Conservation (phyloP, 1,140 invertebrate species). For the Drosophila sp. region DNA sequence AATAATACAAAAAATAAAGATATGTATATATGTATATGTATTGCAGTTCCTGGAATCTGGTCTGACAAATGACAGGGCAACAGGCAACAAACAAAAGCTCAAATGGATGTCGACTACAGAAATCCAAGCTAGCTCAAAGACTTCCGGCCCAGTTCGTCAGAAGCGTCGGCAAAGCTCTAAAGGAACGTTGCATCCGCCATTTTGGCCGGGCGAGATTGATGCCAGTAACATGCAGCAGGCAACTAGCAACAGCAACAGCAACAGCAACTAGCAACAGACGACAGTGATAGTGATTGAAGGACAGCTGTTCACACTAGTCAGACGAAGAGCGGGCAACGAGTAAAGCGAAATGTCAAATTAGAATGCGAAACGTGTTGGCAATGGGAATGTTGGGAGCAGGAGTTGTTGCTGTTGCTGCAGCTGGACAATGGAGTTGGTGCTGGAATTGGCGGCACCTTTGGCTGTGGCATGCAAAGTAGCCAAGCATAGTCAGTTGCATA, state of each 20-base stretch:
- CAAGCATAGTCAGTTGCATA: too few relatives aligned
- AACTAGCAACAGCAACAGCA: conserved; percentile 26
- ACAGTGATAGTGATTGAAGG: conserved; percentile 81
- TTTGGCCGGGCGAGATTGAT: conserved; percentile 71
- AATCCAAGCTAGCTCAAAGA: conserved; percentile 38
- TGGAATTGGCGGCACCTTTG: conserved; percentile 74
- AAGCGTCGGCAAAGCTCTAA: conserved; percentile 67
- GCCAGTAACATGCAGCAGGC: conserved; percentile 46
- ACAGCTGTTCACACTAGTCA: conserved; percentile 79
- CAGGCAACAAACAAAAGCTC: conserved; percentile 27
- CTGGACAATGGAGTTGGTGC: conserved; percentile 71
- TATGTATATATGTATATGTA: conserved; percentile 13
- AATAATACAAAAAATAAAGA: conserved; percentile 14
- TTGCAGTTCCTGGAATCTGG: conserved; percentile 60
- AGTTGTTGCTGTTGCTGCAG: conserved; percentile 24
- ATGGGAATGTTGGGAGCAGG: conserved; percentile 51
- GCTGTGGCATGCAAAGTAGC: conserved; percentile 73
- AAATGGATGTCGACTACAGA: conserved; percentile 19
- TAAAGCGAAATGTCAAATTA: conserved; percentile 77
- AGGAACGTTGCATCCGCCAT: conserved; percentile 60
- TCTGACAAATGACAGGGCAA: conserved; percentile 76
- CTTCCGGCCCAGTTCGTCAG: conserved; percentile 77
- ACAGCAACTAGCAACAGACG: conserved; percentile 43
- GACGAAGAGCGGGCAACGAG: conserved; percentile 46
- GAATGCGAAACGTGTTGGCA: conserved; percentile 84